Conservation (phyloP, 30 jellyfish, hydroid and myxozoan genomes). For the Hydra vulgaris region DNA sequence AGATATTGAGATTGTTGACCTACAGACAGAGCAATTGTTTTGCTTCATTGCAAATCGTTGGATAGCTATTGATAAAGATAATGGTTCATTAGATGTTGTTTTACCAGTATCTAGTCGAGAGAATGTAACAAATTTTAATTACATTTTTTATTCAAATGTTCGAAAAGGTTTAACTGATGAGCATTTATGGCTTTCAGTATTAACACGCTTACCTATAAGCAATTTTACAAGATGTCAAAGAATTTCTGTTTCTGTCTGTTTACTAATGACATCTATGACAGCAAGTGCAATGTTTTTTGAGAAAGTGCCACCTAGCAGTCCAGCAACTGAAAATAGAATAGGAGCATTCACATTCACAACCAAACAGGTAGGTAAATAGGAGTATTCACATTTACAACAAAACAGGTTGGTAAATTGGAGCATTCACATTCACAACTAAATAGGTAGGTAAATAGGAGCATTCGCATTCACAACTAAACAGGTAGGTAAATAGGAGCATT, state of each 20-base stretch:
- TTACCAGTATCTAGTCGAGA: constrained; percentile 77
- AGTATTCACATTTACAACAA: constrained; percentile 79
- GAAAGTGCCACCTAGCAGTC: constrained; percentile 52
- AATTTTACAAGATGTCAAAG: constrained; percentile 87
- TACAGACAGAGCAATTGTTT: constrained; percentile 64
- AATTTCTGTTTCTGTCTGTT: constrained; percentile 65
- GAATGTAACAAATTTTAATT: constrained; percentile 75
- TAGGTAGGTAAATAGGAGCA: too few relatives aligned
- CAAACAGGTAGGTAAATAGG: too few relatives aligned
- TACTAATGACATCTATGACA: constrained; percentile 85
- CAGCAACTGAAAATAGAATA: constrained; percentile 68
- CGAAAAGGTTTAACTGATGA: constrained; percentile 70
- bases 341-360: too few relatives aligned
- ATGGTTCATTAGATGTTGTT: constrained; percentile 72
- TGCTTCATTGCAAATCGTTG: constrained; percentile 82
- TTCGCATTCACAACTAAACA: constrained; percentile 59
- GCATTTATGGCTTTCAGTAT: constrained; percentile 90
- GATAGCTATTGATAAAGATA: constrained; percentile 89
- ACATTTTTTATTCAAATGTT: constrained; percentile 64
- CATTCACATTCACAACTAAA: too few relatives aligned
- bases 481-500: constrained; percentile 30
- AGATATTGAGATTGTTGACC: constrained; percentile 63
- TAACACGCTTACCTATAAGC: constrained; percentile 93
- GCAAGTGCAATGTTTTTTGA: constrained; percentile 87
- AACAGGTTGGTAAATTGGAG: constrained; percentile 51